Percentiles rank a stretch among this genome's conserved stretches.
These are phyloP conservation scores for Scylla paramamosain DNA, from an alignment of 1,140 invertebrate species.

Conservation along the genomic window DNA sequence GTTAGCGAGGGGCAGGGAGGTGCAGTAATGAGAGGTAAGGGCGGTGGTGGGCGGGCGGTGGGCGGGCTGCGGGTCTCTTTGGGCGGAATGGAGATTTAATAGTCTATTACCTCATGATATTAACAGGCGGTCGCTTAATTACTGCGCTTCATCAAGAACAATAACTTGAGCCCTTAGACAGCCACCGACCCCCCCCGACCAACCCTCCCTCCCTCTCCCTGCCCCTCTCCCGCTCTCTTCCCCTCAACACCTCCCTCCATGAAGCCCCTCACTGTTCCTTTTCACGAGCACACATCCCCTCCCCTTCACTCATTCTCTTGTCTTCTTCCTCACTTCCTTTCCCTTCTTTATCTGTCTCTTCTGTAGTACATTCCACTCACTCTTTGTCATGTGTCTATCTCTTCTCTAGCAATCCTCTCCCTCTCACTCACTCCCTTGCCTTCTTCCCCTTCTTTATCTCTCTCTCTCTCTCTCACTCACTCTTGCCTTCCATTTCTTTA, in stretches of 20 bases:
- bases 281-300: not conserved
- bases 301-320: constrained; percentile 6
- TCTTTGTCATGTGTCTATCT: not conserved
- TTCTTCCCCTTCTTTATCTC: not conserved
- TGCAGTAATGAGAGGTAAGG: too few relatives aligned
- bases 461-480: not conserved
- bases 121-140: too few relatives aligned
- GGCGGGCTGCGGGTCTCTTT: too few relatives aligned
- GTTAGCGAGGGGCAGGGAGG: too few relatives aligned
- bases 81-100: too few relatives aligned
- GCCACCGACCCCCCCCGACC: not conserved
- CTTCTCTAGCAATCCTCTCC: too few relatives aligned
- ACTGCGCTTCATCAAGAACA: too few relatives aligned
- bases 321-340: not conserved
- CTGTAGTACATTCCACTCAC: not conserved
- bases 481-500: not conserved
- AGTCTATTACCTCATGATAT: too few relatives aligned
- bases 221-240: not conserved
- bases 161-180: not conserved
- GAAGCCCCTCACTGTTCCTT: not conserved
- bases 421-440: not conserved
- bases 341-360: too few relatives aligned
- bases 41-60: too few relatives aligned
- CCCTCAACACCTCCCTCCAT: not conserved
- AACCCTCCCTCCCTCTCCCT: not conserved